phyloP scores from a whole-genome alignment of 2,113 vertebrate species.

The Melierax canorus region DNA sequence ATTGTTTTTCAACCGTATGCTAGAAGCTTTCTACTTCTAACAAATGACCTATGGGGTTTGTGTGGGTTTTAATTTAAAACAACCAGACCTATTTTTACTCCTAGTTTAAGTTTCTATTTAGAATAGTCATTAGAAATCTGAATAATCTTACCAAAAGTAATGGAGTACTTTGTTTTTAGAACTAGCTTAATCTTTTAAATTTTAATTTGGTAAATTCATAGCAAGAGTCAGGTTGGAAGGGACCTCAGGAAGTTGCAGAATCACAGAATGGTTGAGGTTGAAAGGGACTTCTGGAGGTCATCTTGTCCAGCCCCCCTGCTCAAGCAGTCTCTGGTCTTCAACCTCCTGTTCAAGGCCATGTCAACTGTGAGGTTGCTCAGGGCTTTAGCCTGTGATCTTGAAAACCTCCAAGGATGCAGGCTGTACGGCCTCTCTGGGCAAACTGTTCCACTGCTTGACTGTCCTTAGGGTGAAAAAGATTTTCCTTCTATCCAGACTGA shows the following conservation, averaged over 20 bases:
- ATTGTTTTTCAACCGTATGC: background rate
- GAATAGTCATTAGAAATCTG: background rate
- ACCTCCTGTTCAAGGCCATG: background rate
- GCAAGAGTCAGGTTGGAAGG: background rate
- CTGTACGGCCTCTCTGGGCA: background rate
- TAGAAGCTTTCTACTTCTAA: background rate
- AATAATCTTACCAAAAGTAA: background rate
- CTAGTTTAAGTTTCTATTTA: background rate
- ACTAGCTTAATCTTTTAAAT: background rate
- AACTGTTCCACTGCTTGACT: background rate
- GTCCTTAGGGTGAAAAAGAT: background rate
- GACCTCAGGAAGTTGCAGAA: background rate
- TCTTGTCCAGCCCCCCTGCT: background rate
- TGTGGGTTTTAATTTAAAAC: background rate
- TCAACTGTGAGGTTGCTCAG: background rate
- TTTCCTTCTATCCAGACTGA: background rate
- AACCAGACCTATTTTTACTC: background rate
- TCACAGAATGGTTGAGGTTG: background rate
- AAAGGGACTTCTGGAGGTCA: background rate
- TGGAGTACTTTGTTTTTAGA: background rate
- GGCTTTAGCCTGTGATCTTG: background rate
- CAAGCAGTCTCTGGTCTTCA: background rate
- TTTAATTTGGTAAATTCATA: background rate
- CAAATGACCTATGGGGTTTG: background rate
- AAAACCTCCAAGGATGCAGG: background rate